These are phyloP conservation scores for Noctilio leporinus DNA, from an alignment of 2,113 vertebrate genomes.

Conservation along the genomic window DNA sequence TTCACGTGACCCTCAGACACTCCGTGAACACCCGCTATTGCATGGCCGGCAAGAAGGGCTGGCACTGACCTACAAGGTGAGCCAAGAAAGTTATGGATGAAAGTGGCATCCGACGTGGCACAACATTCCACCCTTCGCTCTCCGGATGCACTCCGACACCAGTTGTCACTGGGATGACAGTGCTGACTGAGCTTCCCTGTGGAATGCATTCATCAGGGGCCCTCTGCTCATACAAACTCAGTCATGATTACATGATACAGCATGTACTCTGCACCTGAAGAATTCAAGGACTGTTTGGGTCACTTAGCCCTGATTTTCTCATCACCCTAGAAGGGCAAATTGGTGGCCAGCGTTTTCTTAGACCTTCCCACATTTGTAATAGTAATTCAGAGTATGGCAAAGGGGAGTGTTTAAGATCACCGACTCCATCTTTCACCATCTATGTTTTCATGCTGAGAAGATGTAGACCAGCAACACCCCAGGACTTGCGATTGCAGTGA, in stretches of 20 bases:
- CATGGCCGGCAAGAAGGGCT: neutral
- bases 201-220: rapidly evolving
- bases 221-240: rapidly evolving
- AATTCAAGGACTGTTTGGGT: neutral
- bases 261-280: neutral
- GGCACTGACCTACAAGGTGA: neutral
- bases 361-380: neutral
- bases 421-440: neutral
- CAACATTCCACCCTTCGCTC: too few relatives aligned
- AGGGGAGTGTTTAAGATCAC: neutral
- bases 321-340: neutral
- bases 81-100: neutral
- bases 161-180: neutral
- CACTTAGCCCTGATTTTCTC: neutral
- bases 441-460: neutral
- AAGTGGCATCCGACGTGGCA: neutral
- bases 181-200: neutral
- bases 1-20: neutral
- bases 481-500: neutral
- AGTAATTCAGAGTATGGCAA: neutral
- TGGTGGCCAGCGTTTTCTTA: neutral
- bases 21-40: neutral
- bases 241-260: rapidly evolving
- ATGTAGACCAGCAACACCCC: neutral
- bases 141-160: neutral